Conservation (phyloP, 2,113 vertebrate genomes). For the Gnathonemus longibarbis region DNA sequence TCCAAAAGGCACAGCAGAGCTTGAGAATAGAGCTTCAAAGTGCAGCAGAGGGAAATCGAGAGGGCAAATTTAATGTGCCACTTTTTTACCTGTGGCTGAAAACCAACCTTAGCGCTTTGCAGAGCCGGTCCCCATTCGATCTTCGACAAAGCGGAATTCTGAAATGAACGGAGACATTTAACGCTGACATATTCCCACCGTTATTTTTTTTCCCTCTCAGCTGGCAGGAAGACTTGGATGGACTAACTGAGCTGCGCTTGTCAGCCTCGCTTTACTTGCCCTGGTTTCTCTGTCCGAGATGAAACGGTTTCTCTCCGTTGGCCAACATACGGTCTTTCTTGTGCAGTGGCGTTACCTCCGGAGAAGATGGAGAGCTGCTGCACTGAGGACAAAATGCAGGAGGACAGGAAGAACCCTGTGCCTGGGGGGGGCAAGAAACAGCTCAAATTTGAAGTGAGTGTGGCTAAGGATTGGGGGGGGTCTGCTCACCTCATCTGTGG, state of each 20-base stretch:
- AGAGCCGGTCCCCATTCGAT: slow-evolving; percentile 19
- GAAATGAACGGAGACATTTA: slow-evolving; percentile 4
- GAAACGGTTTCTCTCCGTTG: background rate
- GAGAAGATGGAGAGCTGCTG: slow-evolving; percentile 82
- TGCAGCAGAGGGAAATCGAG: slow-evolving; percentile 59
- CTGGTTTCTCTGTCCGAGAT: background rate
- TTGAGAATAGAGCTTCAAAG: slow-evolving; percentile 96
- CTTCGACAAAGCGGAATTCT: slow-evolving; percentile 18
- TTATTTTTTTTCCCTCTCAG: background rate
- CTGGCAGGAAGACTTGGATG: background rate
- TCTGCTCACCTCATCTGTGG: background rate
- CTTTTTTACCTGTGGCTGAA: slow-evolving; percentile 46
- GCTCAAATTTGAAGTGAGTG: slow-evolving; percentile 92
- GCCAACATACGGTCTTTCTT: slow-evolving; percentile 4
- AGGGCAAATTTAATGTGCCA: slow-evolving; percentile 65
- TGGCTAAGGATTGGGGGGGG: slow-evolving; percentile 16
- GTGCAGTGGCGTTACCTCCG: slow-evolving; percentile 86
- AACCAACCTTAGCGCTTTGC: slow-evolving; percentile 56
- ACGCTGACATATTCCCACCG: background rate
- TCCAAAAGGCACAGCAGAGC: slow-evolving; percentile 77
- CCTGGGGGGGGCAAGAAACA: slow-evolving; percentile 76
- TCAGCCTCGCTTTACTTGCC: background rate
- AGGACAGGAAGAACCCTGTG: slow-evolving; percentile 59
- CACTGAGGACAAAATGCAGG: slow-evolving; percentile 80
- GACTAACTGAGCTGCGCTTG: background rate